Evolutionary conservation across 92 coral and sea anemone genomes (phyloP), one percentile per base, ranked within the genome.

Genomic region (Montipora capitata): DNA sequence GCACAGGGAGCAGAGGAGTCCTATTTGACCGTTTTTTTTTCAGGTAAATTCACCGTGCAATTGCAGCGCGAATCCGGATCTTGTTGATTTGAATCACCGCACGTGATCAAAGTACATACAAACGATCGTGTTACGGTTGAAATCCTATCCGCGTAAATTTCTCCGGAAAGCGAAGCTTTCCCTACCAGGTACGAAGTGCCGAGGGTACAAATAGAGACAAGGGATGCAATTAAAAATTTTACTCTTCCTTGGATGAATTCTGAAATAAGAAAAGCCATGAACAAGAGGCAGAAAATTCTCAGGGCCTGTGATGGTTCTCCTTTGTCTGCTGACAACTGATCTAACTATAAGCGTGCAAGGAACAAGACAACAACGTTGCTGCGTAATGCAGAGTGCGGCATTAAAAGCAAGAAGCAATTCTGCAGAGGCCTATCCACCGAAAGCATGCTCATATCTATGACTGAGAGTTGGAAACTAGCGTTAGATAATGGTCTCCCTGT

Each of bases 231-330:
- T 56, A 83, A 56, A 40, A 66, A 83, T 15, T 38, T 61, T 56
- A 14, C 88, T n/a, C 54, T 72, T 14, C 88, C 88, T 15, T 83
- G 88, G 88, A 49, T 83, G 8, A 73, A 83, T 57, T 41, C 72
- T 0, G 86, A 82, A 18, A 69, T 82, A 16, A 17, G 68, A 3
- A 82, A 82, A 45, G 86, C 57, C 8, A 82, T 82, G 77, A 82
- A 82, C 35, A 82, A 27, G 56, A 54, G 74, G 57, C 73, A 51
- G 56, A 83, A 83, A 52, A 57, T 42, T 4, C 61, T 83, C 13
- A 81, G 78, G 4, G 78, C 61, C 78, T 74, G 78, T 1, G 78
- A 74, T 74, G 78, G 59, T 74, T 74, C 51, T 12, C 77, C 77
- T 49, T 18, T 73, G 62, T 44, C 86, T 67, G 63, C 43, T 16